These are phyloP conservation scores for Actinia equina DNA, from an alignment of 64 coral and sea anemone genomes.

Conservation along the genomic window DNA sequence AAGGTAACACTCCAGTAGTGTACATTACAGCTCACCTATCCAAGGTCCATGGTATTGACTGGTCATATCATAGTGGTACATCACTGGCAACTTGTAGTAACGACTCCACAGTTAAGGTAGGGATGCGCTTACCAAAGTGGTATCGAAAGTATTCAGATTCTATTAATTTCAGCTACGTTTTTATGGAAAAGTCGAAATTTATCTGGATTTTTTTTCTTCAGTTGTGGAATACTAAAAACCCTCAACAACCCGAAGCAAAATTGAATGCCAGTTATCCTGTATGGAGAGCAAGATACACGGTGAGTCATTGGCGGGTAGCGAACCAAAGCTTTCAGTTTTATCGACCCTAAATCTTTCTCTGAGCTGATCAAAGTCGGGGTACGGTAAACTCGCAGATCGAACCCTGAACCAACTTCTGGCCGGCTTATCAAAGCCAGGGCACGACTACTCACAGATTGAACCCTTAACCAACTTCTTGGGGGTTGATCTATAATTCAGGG, in stretches of 20 bases:
- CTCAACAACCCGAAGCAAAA: conserved; percentile 72
- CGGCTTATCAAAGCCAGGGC: too few relatives aligned
- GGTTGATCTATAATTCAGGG: too few relatives aligned
- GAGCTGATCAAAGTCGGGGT: too few relatives aligned
- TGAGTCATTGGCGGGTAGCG: not conserved
- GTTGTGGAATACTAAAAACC: conserved; percentile 89
- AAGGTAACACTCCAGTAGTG: conserved; percentile 87
- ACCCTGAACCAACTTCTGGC: too few relatives aligned
- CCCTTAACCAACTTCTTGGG: too few relatives aligned
- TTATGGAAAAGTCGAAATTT: too few relatives aligned
- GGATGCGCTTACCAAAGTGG: not conserved
- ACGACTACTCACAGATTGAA: too few relatives aligned
- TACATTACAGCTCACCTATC: conserved; percentile 97
- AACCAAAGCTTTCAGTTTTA: too few relatives aligned
- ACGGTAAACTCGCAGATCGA: too few relatives aligned
- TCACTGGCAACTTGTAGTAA: conserved; percentile 86
- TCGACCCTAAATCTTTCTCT: too few relatives aligned
- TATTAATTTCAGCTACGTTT: too few relatives aligned
- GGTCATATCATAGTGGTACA: conserved; percentile 73
- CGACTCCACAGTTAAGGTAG: conserved; percentile 88
- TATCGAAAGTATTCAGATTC: too few relatives aligned
- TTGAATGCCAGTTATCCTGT: conserved; percentile 75
- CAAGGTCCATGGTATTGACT: conserved; percentile 90
- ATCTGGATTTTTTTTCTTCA: not conserved
- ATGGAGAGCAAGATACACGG: conserved; percentile 85